A percentile compares a stretch with the other conserved stretches of the same genome.
Conservation (phyloP, 1,140 invertebrate genomes). For the Trachymyrmex cornetzi region DNA sequence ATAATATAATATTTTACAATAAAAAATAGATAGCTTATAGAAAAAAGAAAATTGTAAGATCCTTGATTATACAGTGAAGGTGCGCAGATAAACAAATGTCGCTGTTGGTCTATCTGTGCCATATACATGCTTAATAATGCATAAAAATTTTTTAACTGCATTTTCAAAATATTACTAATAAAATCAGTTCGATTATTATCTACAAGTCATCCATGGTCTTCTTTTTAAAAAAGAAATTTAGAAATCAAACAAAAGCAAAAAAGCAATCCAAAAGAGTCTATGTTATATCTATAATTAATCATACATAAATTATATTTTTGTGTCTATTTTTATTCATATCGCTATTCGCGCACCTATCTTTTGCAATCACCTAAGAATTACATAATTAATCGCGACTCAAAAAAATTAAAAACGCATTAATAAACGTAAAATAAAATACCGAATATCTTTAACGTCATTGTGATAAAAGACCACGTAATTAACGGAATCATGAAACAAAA, state of each 20-base stretch:
- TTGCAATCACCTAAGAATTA: background rate
- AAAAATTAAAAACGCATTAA: background rate
- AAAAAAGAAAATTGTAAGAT: background rate
- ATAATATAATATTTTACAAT: background rate
- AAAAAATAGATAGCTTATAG: background rate
- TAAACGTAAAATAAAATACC: background rate
- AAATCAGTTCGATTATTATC: background rate
- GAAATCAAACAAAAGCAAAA: background rate
- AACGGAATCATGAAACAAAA: background rate
- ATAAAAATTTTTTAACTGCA: background rate
- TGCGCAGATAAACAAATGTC: background rate
- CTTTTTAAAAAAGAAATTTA: background rate
- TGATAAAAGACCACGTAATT: background rate
- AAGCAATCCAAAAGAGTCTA: background rate
- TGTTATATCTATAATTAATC: background rate
- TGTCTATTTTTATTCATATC: background rate
- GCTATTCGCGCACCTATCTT: background rate
- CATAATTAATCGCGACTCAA: background rate
- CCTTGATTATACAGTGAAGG: conserved; percentile 25
- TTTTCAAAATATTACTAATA: background rate
- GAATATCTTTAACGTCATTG: background rate
- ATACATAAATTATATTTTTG: background rate
- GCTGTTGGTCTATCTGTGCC: background rate
- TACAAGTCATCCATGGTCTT: too few species aligned
- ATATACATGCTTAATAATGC: background rate